Evolutionary conservation across 2,888 invertebrate species (phyloP).

Genomic region (Orchestes rusci): DNA sequence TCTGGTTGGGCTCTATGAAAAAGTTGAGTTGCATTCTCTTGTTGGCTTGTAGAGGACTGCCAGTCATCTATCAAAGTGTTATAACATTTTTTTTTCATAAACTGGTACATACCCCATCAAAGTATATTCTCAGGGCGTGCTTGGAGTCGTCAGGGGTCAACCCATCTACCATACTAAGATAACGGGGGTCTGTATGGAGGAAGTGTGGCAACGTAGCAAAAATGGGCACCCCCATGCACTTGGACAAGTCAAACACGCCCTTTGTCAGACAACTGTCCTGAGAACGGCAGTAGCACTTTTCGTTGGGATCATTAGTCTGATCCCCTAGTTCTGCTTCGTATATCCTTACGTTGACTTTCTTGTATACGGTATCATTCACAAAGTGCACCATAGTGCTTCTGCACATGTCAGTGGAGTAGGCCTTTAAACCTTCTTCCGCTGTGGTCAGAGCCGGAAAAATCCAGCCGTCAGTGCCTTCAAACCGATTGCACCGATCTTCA

Average conservation of each 20-base stretch:
- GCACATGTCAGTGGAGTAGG: constrained; percentile 72
- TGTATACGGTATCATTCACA: constrained; percentile 51
- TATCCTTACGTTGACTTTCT: constrained; percentile 58
- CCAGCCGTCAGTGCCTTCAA: constrained; percentile 78
- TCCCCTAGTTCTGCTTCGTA: constrained; percentile 68
- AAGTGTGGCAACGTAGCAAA: constrained; percentile 75
- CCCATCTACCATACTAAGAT: constrained; percentile 49
- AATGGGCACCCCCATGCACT: constrained; percentile 66
- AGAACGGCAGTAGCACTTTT: constrained; percentile 50
- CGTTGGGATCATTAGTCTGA: constrained; percentile 46
- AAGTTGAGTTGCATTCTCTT: constrained; percentile 72
- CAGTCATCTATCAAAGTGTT: constrained; percentile 50
- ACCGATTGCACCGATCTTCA: constrained; percentile 64
- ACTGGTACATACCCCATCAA: constrained; percentile 62
- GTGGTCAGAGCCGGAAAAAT: constrained; percentile 69
- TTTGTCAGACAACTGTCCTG: constrained; percentile 60
- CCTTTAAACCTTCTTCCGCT: constrained; percentile 56
- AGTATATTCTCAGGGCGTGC: constrained; percentile 67
- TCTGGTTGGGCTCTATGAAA: constrained; percentile 54
- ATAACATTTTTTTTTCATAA: background rate
- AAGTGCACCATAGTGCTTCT: constrained; percentile 58
- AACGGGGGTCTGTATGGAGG: constrained; percentile 50
- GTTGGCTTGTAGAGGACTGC: constrained; percentile 62
- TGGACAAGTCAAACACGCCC: constrained; percentile 62
- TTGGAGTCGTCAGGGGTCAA: constrained; percentile 57